Base-by-base conservation (phyloP, 2,113 vertebrate species). In the Anolis carolinensis region DNA sequence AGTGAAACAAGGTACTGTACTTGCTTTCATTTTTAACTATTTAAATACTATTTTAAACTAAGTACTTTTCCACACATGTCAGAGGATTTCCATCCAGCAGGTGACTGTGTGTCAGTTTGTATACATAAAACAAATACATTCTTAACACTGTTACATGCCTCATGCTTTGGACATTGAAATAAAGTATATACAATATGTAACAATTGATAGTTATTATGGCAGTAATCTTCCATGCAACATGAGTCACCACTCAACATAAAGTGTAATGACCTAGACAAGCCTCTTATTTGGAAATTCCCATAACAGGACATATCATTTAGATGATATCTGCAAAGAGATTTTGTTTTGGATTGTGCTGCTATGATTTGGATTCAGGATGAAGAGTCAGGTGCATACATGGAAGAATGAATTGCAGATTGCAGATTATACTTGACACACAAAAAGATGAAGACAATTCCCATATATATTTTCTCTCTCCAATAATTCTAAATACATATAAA, bases 221-320 rank as follows among this genome's bases (percentile, higher is more conserved):
- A 4, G n/a, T 81, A 65, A 92, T 92, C 77, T 75, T 23, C 32
- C 84, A 87, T 50, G 67, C 74, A 83, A 78, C 74, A 80, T 63
- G 68, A 5, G 84, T 34, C 48, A 79, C 52, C 79, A 90, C 81
- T 70, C 82, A 88, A 50, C 85, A 82, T 63, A 32, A 91, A 72
- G 30, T 55, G 78, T 83, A 74, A 85, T 89, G 50, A 77, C 48
- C n/a, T 82, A 55, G 65, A 18, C 34, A 90, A 87, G 83, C 44
- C 88, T 92, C 83, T 82, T 23, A 68, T 82, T 86, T 32, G n/a
- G 81, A 85, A 92, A 90, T 36, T 81, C 67, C 52, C 82, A 80
- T 39, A 7, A 2, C 10, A 4, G 21, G 3, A 52, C 39, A 79
- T 3, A 85, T 44, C 27, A 80, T 1, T 77, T 48, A 59, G 71